phyloP scores from a whole-genome alignment of 2,888 invertebrate genomes.

The Epirrita christyi region DNA sequence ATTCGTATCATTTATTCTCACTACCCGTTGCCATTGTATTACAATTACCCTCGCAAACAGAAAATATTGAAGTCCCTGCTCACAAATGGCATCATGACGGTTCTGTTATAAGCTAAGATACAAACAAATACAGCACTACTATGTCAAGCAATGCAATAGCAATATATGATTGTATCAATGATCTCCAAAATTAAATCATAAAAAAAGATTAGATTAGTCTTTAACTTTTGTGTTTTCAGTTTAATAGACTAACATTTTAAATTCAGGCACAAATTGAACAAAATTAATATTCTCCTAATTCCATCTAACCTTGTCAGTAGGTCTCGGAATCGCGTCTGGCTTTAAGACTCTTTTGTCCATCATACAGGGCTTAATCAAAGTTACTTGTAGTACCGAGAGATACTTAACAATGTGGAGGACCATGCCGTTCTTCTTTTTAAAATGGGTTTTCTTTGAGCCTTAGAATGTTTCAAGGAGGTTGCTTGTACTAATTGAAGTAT shows the following conservation, averaged over 20 bases:
- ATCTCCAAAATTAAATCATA: too few species aligned
- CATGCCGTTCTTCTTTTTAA: conserved; percentile 17
- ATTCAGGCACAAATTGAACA: neutral
- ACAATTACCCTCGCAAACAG: too few species aligned
- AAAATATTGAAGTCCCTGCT: too few species aligned
- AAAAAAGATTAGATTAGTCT: too few species aligned
- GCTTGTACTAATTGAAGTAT: neutral
- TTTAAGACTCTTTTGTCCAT: conserved; percentile 8
- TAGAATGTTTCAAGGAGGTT: conserved; percentile 7
- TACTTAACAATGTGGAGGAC: conserved; percentile 9
- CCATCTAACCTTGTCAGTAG: conserved; percentile 2
- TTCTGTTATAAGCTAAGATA: too few species aligned
- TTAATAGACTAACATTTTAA: neutral
- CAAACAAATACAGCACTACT: too few species aligned
- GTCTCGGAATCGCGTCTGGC: neutral
- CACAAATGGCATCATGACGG: too few species aligned
- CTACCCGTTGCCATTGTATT: too few species aligned
- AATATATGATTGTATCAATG: too few species aligned
- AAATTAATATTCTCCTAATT: conserved; percentile 4
- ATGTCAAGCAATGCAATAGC: too few species aligned
- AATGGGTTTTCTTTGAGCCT: conserved; percentile 22
- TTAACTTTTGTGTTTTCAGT: too few species aligned
- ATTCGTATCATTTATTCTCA: too few species aligned
- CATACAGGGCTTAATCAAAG: conserved; percentile 15
- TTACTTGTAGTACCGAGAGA: conserved; percentile 13